phyloP scores from a whole-genome alignment of 2,113 vertebrate genomes.

The Nerophis ophidion region DNA sequence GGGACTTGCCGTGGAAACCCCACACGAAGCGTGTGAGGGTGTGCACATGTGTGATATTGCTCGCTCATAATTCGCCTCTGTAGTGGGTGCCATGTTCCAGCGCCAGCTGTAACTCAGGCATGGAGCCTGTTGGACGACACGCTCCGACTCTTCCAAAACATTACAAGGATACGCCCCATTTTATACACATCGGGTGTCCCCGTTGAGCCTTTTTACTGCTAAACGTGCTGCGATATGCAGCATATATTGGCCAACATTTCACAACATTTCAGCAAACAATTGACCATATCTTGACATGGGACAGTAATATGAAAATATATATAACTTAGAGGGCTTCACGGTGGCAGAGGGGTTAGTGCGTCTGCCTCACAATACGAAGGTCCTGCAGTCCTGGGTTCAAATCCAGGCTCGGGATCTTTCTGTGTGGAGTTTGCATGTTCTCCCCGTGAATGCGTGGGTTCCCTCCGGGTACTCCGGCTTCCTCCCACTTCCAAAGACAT shows the following conservation, averaged over 20 bases:
- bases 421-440: too few relatives aligned
- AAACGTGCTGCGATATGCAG: neutral
- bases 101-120: conserved; percentile 27
- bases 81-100: conserved; percentile 36
- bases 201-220: conserved; percentile 16
- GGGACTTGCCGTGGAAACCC: conserved; percentile 35
- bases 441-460: too few relatives aligned
- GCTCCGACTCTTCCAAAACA: conserved; percentile 10
- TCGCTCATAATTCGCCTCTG: conserved; percentile 15
- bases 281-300: too few relatives aligned
- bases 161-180: conserved; percentile 19
- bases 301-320: too few relatives aligned
- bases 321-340: too few relatives aligned
- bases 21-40: conserved; percentile 36
- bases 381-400: too few relatives aligned
- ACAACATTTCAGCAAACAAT: too few relatives aligned
- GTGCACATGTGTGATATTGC: conserved; percentile 25
- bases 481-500: too few relatives aligned
- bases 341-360: too few relatives aligned
- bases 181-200: conserved; percentile 7
- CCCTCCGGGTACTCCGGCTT: too few relatives aligned
- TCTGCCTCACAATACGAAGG: too few relatives aligned
- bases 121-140: conserved; percentile 14
- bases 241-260: neutral
- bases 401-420: too few relatives aligned